Evolutionary conservation across 1,140 invertebrate genomes (phyloP), one percentile per base, ranked within the genome.

Genomic region (Drosophila biarmipes): DNA sequence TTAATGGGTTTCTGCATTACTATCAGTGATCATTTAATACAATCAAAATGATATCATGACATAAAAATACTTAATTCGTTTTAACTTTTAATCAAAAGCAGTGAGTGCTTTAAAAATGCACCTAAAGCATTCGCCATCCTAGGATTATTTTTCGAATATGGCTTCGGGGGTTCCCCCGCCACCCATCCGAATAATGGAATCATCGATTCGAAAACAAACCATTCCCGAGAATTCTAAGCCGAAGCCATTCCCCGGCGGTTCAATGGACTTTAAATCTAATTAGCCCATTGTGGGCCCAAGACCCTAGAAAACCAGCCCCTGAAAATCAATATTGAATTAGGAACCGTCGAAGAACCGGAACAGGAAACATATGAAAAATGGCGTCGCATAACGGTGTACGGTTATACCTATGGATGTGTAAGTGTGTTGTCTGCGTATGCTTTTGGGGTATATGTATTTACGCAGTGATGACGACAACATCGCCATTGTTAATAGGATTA

Each of bases 401-500:
- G 17, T 49, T 46, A 68, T 48, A 17, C 37, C 45, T 43, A 38
- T 55, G 66, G 6, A 31, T 31, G 6, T 8, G 8, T 10, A 31
- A 24, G 24, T 24, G 2, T 10, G 10, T 29, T 31, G n/a, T 49
- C 24, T 55, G 37, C 45, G 12, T 66, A 37, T 54, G 46, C 31
- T 29, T 71, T 34, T 67, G n/a, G 15, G 19, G 54, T 42, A 53
- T 43, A 48, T 58, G n/a, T 69, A 40, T 62, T 42, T 58, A 74
- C 53, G 73, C 82, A 67, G 62, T 62, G 61, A 78, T 63, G 72
- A 76, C 73, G 48, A 68, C 72, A 73, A 55, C 57, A 57, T 61
- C 78, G 74, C 74, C 74, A 87, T 87, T 87, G 78, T 82, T 86
- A 86, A 86, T 86, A 86, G 82, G 82, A 86, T 86, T 86, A 86